phyloP scores from a whole-genome alignment of 2,797 vertebrate species.

The Sebastes itinus region DNA sequence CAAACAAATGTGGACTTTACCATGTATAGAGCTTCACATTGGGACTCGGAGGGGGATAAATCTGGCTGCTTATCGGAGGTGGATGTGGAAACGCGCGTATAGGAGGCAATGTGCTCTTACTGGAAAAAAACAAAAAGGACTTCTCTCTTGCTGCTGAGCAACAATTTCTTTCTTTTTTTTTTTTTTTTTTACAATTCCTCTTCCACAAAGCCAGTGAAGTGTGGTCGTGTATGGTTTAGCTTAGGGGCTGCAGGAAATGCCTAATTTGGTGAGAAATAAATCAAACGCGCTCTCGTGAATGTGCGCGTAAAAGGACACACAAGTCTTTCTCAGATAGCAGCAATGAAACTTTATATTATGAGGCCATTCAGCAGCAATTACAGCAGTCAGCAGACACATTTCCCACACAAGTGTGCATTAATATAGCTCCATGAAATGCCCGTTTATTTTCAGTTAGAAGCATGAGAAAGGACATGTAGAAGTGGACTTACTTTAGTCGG shows the following conservation, averaged over 20 bases:
- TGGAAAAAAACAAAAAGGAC: conserved; percentile 1
- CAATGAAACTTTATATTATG: conserved; percentile 21
- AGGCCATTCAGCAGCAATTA: conserved; percentile 37
- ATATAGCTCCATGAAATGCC: background rate
- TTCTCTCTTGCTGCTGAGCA: conserved; percentile 2
- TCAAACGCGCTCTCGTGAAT: conserved; percentile 4
- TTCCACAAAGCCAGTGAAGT: background rate
- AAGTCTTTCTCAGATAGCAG: conserved; percentile 8
- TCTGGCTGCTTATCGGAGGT: conserved; percentile 23
- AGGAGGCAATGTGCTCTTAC: conserved; percentile 26
- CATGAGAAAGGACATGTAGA: background rate
- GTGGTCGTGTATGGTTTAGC: background rate
- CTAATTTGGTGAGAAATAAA: conserved; percentile 17
- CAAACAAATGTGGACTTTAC: conserved; percentile 54
- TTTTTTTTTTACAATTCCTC: background rate
- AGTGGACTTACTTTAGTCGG: conserved; percentile 68
- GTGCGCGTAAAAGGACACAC: conserved; percentile 47
- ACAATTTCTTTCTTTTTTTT: background rate
- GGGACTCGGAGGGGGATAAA: conserved; percentile 21
- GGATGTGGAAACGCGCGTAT: conserved; percentile 57
- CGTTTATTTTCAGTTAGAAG: background rate
- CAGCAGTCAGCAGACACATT: background rate
- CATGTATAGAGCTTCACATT: conserved; percentile 49
- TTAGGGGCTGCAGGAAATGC: background rate
- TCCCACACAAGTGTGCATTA: background rate